phyloP scores from a whole-genome alignment of 2,113 vertebrate species.

The Eulemur rufifrons region DNA sequence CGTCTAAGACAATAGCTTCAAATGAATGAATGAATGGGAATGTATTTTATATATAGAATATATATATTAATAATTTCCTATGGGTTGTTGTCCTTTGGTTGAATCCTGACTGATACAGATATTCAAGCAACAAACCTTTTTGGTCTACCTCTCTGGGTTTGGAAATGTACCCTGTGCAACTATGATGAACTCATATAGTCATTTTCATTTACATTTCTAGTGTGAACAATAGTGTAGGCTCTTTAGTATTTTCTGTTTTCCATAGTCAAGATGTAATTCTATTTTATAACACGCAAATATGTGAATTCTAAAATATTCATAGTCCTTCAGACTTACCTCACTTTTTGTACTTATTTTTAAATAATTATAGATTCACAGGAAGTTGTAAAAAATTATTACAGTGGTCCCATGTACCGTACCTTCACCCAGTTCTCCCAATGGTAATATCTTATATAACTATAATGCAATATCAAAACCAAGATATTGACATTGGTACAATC shows the following conservation, averaged over 20 bases:
- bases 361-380: constrained; percentile 30
- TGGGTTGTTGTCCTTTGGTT: not conserved
- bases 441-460: not conserved
- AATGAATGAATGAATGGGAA: not conserved
- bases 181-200: constrained; percentile 2
- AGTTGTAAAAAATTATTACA: constrained; percentile 17
- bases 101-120: constrained; percentile 33
- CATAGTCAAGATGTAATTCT: constrained; percentile 27
- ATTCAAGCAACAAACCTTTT: constrained; percentile 42
- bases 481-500: not conserved
- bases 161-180: constrained; percentile 24
- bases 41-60: not conserved
- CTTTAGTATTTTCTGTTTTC: constrained; percentile 45
- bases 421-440: not conserved
- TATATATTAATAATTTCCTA: not conserved
- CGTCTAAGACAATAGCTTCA: constrained; percentile 11
- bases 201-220: constrained; percentile 58
- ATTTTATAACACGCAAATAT: not conserved
- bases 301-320: constrained; percentile 24
- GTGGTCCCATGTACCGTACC: not conserved
- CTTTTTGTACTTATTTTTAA: constrained; percentile 46
- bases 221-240: constrained; percentile 35
- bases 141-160: constrained; percentile 17
- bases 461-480: not conserved
- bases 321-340: constrained; percentile 16